phyloP scores from a whole-genome alignment of 2,113 vertebrate species.

The Petromus typicus region DNA sequence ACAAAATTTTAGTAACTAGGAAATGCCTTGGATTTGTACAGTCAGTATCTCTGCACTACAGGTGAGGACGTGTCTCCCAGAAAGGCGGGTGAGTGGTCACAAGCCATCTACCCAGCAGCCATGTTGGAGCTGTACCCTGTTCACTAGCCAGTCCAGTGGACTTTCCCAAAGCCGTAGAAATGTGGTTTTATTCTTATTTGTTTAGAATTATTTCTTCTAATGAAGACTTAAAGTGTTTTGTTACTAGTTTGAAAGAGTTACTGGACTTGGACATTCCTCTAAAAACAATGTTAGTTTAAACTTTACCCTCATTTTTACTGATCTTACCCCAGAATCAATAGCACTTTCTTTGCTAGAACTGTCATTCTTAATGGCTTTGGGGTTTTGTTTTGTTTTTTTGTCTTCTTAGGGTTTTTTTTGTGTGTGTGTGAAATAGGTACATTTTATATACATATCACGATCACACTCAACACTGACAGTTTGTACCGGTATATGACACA shows the following conservation, averaged over 20 bases:
- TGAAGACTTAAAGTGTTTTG: slow-evolving; percentile 7
- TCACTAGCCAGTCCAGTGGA: neutral
- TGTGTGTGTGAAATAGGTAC: no score
- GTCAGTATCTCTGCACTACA: neutral
- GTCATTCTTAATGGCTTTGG: slow-evolving; percentile 61
- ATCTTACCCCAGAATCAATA: slow-evolving; percentile 41
- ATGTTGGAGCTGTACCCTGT: neutral
- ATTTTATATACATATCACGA: no score
- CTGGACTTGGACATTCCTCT: slow-evolving; percentile 45
- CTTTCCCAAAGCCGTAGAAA: neutral
- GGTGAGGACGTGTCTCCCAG: neutral
- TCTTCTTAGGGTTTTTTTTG: no score
- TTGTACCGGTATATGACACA: no score
- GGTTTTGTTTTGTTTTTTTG: no score
- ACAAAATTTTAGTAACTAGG: neutral
- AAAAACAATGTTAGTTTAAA: slow-evolving; percentile 63
- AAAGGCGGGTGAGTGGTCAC: neutral
- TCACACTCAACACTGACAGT: no score
- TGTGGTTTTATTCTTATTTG: slow-evolving; percentile 39
- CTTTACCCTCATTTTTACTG: slow-evolving; percentile 60
- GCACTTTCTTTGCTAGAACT: slow-evolving; percentile 24
- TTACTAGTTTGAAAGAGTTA: slow-evolving; percentile 49
- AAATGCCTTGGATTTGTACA: neutral
- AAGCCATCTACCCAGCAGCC: neutral
- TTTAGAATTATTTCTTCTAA: neutral